A percentile compares a stretch with the other conserved stretches of the same genome.
Evolutionary conservation across 2,888 invertebrate genomes (phyloP).

Genomic region (Vesta saturnalis): DNA sequence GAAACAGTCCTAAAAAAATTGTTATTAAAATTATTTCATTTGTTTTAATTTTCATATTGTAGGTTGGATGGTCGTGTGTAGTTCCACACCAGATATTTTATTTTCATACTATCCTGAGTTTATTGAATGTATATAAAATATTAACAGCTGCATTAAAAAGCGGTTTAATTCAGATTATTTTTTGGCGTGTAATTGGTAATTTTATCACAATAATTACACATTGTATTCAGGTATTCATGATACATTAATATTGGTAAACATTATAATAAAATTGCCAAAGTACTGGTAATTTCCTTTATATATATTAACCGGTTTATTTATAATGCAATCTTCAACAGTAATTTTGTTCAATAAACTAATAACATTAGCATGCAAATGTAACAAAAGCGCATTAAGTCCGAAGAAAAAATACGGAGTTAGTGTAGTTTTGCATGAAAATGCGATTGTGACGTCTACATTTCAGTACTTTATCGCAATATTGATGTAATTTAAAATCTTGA

Average conservation of each 20-base stretch:
- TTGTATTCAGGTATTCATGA: not conserved
- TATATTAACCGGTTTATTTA: slow-evolving; percentile 3
- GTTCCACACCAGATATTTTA: no score
- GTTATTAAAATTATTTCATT: no score
- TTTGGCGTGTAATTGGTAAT: no score
- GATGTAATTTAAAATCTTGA: slow-evolving; percentile 31
- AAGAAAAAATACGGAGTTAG: not conserved
- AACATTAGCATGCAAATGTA: slow-evolving; percentile 8
- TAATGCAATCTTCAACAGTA: not conserved
- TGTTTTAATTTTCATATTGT: no score
- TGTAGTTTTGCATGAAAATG: slow-evolving; percentile 16
- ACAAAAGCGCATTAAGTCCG: not conserved
- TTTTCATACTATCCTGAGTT: no score
- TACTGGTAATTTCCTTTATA: not conserved
- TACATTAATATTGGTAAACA: not conserved
- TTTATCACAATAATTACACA: slow-evolving; percentile 1
- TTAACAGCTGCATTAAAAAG: no score
- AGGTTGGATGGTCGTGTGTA: no score
- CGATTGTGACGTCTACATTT: slow-evolving; percentile 28
- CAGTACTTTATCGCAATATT: slow-evolving; percentile 30
- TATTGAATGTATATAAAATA: no score
- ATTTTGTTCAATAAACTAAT: slow-evolving; percentile 3
- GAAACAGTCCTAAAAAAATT: no score
- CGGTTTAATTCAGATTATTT: no score
- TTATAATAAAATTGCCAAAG: not conserved